Evolutionary conservation across 2,888 invertebrate species (phyloP), one percentile per base, ranked within the genome.

Genomic region (Toxonevra muliebris): DNA sequence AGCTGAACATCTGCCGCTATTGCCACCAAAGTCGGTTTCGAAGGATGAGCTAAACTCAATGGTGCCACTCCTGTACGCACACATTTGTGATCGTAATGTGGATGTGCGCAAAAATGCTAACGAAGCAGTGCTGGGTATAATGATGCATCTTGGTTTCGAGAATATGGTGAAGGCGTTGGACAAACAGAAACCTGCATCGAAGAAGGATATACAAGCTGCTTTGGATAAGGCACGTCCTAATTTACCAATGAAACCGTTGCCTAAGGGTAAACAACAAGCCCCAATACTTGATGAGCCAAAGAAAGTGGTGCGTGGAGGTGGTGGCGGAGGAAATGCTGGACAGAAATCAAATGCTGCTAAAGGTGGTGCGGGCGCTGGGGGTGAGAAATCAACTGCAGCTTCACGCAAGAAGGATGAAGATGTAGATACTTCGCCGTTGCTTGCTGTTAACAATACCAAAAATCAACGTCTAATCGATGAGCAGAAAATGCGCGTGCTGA

Each of bases 391-490:
- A 2, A 68, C 88, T 5, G 81, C 79, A 8, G 85, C 88, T 5
- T 86, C 87, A 30, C 87, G 88, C 8, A 95, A 95, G 80, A 95
- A 95, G 78, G 91, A 92, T 10, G 96, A 96, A 68, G 96, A 95
- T 68, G 89, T 93, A 12, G 96, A 96, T 76, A 89, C 88, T 0
- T 89, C 92, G 0, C 94, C 95, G 0, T 85, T 95, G 2, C 86
- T 97, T 57, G 91, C 92, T 0, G 88, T 90, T 17, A 96, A 95
- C 80, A 94, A 92, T 79, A 88, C 94, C 61, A 98, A 98, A 84
- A 94, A 95, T 82, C 96, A 97, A 82, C 89, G 99, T 64, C 90
- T 95, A 57, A 92, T 95, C 59, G 98, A 99, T 80, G 98, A 99
- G 82, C 95, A 95, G 78, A 94, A 94, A 83, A 87, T 98, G 67